phyloP scores from a whole-genome alignment of 2,888 invertebrate genomes.

The Harmothoe impar region DNA sequence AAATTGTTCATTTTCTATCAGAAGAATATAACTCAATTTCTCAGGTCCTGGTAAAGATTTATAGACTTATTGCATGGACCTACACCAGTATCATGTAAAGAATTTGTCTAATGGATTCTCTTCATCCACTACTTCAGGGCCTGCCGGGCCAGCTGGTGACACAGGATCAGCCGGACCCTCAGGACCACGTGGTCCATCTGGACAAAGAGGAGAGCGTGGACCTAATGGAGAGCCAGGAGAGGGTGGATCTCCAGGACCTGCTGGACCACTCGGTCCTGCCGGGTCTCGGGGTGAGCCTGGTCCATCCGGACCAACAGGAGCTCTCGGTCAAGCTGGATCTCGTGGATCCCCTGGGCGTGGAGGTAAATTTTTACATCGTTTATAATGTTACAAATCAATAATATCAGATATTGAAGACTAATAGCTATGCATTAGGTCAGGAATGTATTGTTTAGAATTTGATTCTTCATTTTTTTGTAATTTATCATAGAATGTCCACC shows the following conservation, averaged over 20 bases:
- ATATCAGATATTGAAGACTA: too few species aligned
- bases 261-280: conserved; percentile 83
- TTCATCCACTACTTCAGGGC: conserved; percentile 29
- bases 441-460: too few species aligned
- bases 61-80: too few species aligned
- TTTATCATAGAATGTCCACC: too few species aligned
- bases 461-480: too few species aligned
- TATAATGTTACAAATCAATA: too few species aligned
- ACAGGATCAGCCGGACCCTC: conserved; percentile 64
- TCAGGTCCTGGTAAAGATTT: too few species aligned
- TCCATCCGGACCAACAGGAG: conserved; percentile 44
- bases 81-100: too few species aligned
- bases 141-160: conserved; percentile 51
- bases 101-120: neutral
- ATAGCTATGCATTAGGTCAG: too few species aligned
- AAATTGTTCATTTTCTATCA: too few species aligned
- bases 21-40: too few species aligned
- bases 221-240: conserved; percentile 52
- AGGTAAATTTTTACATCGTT: neutral
- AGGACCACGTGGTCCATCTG: conserved; percentile 65
- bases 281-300: conserved; percentile 85
- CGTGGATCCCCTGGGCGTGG: conserved; percentile 30
- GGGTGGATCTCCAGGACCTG: conserved; percentile 65
- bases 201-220: conserved; percentile 59
- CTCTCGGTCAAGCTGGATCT: conserved; percentile 25